phyloP scores from a whole-genome alignment of 2,888 invertebrate genomes.

The Euclidia mi region DNA sequence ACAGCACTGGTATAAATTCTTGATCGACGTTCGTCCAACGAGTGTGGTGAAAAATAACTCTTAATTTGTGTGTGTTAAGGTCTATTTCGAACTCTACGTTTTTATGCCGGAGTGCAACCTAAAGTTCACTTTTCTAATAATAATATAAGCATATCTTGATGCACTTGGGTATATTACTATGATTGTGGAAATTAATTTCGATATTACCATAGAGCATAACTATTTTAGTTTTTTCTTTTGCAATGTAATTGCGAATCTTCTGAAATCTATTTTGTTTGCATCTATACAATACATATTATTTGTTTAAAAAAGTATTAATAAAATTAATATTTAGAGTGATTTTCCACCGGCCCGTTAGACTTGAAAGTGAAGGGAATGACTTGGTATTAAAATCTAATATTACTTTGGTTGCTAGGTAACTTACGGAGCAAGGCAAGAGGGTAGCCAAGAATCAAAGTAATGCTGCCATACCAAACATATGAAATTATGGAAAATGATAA shows the following conservation, averaged over 20 bases:
- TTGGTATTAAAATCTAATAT: constrained; percentile 61
- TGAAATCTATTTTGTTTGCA: no score
- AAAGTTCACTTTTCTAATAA: no score
- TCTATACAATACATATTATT: no score
- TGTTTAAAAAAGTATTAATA: no score
- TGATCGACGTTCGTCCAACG: constrained; percentile 48
- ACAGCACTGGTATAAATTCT: constrained; percentile 63
- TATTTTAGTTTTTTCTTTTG: no score
- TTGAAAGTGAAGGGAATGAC: constrained; percentile 37
- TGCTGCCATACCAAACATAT: constrained; percentile 64
- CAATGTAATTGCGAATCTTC: no score
- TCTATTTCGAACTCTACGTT: no score
- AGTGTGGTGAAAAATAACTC: constrained; percentile 29
- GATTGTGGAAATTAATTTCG: no score
- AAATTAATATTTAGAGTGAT: constrained; percentile 10
- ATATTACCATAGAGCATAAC: no score
- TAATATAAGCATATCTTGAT: no score
- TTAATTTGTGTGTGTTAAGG: neutral
- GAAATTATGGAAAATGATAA: constrained; percentile 36
- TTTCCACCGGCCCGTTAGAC: constrained; percentile 40
- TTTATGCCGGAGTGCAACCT: no score
- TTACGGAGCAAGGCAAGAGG: constrained; percentile 63
- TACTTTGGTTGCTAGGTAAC: constrained; percentile 88
- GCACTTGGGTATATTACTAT: no score
- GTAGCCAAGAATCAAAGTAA: constrained; percentile 49